phyloP scores from a whole-genome alignment of 2,113 vertebrate genomes.

The Phaethon lepturus region DNA sequence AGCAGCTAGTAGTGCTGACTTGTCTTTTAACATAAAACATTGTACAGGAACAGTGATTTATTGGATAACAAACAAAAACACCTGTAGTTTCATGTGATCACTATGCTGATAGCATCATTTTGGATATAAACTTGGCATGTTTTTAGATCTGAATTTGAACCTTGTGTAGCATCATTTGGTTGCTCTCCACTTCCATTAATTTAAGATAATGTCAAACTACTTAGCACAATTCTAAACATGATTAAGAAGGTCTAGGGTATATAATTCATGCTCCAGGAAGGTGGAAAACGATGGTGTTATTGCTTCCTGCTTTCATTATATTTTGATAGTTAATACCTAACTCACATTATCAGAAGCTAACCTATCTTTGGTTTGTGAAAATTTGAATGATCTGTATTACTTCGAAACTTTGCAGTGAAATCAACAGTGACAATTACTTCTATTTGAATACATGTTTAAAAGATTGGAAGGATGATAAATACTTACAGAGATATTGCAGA shows the following conservation, averaged over 20 bases:
- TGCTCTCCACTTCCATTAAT: neutral
- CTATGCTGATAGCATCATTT: neutral
- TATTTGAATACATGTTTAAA: neutral
- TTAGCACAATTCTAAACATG: neutral
- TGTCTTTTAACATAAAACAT: neutral
- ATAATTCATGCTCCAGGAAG: neutral
- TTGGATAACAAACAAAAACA: neutral
- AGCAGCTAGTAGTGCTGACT: neutral
- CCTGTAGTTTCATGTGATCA: neutral
- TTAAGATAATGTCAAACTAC: neutral
- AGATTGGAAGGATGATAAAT: neutral
- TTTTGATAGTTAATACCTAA: neutral
- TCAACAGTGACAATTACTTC: neutral
- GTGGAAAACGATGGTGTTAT: neutral
- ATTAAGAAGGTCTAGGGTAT: neutral
- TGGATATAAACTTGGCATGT: neutral
- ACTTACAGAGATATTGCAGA: neutral
- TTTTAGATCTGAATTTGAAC: neutral
- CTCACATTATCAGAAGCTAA: neutral
- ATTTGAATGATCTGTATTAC: neutral
- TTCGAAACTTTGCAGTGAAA: neutral
- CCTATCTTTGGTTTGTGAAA: neutral
- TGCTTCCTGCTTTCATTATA: neutral
- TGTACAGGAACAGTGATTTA: neutral
- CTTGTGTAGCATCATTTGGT: neutral